Base-by-base conservation (phyloP, 2,113 vertebrate genomes). In the Phyllostomus discolor region DNA sequence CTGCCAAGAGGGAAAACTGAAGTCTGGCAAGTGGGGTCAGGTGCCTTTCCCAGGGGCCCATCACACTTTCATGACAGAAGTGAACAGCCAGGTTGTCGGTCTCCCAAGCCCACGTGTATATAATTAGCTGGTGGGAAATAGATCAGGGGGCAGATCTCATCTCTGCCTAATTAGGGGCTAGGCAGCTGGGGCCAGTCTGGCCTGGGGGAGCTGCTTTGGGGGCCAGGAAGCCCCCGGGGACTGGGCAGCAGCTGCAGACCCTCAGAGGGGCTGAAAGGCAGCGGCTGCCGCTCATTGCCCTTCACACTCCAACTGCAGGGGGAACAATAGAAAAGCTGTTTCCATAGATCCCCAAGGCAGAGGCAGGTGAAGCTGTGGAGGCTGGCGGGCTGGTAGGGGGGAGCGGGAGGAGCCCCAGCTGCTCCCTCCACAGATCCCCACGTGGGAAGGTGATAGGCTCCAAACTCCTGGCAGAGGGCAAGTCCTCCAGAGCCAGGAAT, bases 111-210 rank as follows among this genome's bases (percentile, higher is more conserved):
- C 79, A 73, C 33, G 17, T 91, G 90, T 92, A 52, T 95, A 90
- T 96, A 95, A 97, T 96, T 96, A 97, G 97, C 62, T 62, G 80
- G 83, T 91, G 93, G 87, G 94, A 95, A 96, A 66, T 41, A 70
- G 85, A 95, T 86, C 83, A 41, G 86, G 85, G 85, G 92, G 73
- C 82, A 70, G 79, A 88, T 95, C 95, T 96, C 95, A 64, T 94
- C 86, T 83, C 62, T 78, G 78, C 73, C 94, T 97, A 96, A 97
- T 97, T 97, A 98, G 82, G 89, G 64, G 62, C 85, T 89, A 35
- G 78, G 96, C 97, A 98, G 97, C 97, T 98, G 96, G 94, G 95
- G 66, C 96, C 76, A 43, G 85, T 64, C 85, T 82, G 62, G 95
- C 96, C 78, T 81, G 43, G 64, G 20, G 91, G 83, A 54, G 72